These are phyloP conservation scores for Sesia apiformis DNA, from an alignment of 2,888 invertebrate species.

Conservation along the genomic window DNA sequence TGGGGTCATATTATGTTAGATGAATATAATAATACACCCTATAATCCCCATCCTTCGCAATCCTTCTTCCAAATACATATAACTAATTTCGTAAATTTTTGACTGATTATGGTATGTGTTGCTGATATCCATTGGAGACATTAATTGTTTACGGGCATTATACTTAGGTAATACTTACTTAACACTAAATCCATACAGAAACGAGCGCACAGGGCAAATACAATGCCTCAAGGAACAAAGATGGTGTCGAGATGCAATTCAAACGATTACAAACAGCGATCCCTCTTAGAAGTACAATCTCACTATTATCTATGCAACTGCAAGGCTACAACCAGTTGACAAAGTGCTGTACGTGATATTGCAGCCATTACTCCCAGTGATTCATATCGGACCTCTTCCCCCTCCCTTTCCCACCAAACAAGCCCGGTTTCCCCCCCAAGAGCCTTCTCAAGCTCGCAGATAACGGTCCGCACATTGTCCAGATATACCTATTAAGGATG, in stretches of 20 bases:
- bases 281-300: slow-evolving; percentile 52
- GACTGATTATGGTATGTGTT: too few relatives aligned
- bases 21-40: too few relatives aligned
- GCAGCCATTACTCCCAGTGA: slow-evolving; percentile 72
- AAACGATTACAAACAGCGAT: slow-evolving; percentile 36
- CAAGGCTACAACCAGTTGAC: slow-evolving; percentile 70
- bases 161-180: too few relatives aligned
- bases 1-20: too few relatives aligned
- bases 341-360: slow-evolving; percentile 75
- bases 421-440: slow-evolving; percentile 27
- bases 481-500: slow-evolving; percentile 54
- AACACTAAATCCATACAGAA: neutral
- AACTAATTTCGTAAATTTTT: too few relatives aligned
- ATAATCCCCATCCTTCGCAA: too few relatives aligned
- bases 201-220: neutral
- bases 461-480: slow-evolving; percentile 49
- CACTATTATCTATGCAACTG: slow-evolving; percentile 59
- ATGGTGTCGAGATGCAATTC: slow-evolving; percentile 1
- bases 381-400: slow-evolving; percentile 59
- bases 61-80: too few relatives aligned
- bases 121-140: too few relatives aligned
- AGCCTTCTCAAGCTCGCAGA: slow-evolving; percentile 40
- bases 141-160: too few relatives aligned
- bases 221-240: slow-evolving; percentile 1
- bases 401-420: slow-evolving; percentile 7